These are phyloP conservation scores for Dasyurus viverrinus DNA, from an alignment of 2,113 vertebrate genomes.

Conservation along the genomic window DNA sequence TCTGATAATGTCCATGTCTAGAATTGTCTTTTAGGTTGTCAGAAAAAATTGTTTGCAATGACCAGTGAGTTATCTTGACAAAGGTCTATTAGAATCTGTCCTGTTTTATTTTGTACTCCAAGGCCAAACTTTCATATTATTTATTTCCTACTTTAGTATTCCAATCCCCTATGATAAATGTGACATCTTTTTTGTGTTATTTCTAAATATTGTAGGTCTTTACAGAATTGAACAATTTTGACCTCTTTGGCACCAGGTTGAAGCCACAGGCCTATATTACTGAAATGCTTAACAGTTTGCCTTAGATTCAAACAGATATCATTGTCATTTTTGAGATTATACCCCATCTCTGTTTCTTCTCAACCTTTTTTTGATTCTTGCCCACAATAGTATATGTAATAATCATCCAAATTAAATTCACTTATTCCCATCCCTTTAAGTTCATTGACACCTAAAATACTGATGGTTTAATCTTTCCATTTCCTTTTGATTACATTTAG, in stretches of 20 bases:
- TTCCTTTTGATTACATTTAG: too few relatives aligned
- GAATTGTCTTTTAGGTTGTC: neutral
- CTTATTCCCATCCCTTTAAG: too few relatives aligned
- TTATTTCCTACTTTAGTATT: neutral
- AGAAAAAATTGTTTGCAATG: neutral
- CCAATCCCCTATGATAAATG: neutral
- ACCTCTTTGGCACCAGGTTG: neutral
- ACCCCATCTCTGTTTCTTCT: too few relatives aligned
- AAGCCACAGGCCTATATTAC: neutral
- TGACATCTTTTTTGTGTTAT: neutral
- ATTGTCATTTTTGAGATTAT: neutral
- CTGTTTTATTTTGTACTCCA: neutral
- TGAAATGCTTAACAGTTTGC: neutral
- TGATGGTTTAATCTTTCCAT: too few relatives aligned
- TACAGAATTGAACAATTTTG: neutral
- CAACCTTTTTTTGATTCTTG: too few relatives aligned
- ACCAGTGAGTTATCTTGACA: neutral
- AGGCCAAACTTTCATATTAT: neutral
- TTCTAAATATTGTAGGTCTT: neutral
- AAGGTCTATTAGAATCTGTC: neutral
- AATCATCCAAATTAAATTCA: too few relatives aligned
- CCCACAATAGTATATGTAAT: too few relatives aligned
- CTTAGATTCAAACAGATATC: neutral
- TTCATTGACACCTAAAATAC: too few relatives aligned
- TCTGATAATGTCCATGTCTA: neutral